Percentiles rank a stretch among this genome's conserved stretches.
Evolutionary conservation across 2,113 vertebrate genomes (phyloP).

Genomic region (Petaurus breviceps): DNA sequence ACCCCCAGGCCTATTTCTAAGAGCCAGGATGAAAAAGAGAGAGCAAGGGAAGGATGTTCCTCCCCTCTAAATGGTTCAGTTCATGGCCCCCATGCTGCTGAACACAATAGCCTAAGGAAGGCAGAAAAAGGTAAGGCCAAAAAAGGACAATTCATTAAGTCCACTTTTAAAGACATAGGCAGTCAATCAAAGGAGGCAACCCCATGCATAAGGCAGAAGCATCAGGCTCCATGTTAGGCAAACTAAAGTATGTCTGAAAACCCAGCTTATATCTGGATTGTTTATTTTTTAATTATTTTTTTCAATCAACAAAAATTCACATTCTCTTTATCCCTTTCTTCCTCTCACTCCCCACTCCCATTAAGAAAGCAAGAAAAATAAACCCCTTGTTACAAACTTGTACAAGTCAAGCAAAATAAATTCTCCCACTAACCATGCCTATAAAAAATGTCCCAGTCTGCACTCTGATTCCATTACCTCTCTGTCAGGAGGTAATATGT

Average conservation of each 20-base stretch:
- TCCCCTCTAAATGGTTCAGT: too few relatives aligned
- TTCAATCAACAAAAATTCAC: not conserved
- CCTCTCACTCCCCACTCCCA: not conserved
- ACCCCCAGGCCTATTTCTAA: too few relatives aligned
- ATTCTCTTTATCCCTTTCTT: not conserved
- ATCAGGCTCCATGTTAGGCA: not conserved
- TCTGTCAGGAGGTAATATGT: not conserved
- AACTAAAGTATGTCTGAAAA: not conserved
- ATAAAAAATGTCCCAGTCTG: not conserved
- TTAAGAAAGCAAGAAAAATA: not conserved
- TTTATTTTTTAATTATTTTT: not conserved
- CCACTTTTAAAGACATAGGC: not conserved
- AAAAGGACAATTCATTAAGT: too few relatives aligned
- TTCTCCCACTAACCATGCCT: not conserved
- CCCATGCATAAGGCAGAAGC: not conserved
- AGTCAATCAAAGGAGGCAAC: not conserved
- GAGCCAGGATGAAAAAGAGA: too few relatives aligned
- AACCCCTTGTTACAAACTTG: not conserved
- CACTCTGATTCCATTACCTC: not conserved
- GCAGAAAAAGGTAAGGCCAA: too few relatives aligned
- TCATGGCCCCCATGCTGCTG: too few relatives aligned
- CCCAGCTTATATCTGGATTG: not conserved
- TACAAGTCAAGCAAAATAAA: not conserved
- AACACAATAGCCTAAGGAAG: too few relatives aligned
- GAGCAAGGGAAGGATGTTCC: too few relatives aligned